Conservation (phyloP, 2,797 vertebrate genomes). For the Craterocephalus amniculus region DNA sequence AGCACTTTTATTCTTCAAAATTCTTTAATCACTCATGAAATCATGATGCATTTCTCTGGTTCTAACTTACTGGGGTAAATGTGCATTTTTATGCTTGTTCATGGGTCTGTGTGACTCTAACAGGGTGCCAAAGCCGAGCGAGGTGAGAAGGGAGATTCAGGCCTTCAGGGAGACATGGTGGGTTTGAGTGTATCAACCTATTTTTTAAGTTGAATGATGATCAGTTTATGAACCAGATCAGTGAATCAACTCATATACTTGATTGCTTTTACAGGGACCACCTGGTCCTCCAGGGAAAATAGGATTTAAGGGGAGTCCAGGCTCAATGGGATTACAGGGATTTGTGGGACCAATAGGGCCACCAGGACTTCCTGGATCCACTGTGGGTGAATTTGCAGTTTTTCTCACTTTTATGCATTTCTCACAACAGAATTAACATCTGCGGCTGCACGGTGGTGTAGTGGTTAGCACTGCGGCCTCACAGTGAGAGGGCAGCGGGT, state of each 20-base stretch:
- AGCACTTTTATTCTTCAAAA: neutral
- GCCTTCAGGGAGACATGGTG: constrained; percentile 79
- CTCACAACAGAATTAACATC: no score
- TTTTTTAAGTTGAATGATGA: neutral
- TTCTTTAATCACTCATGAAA: neutral
- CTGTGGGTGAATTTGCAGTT: constrained; percentile 59
- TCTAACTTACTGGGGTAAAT: constrained; percentile 8
- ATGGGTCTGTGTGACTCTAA: constrained; percentile 11
- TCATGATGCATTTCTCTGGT: neutral
- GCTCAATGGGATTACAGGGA: constrained; percentile 74
- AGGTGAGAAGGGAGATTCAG: constrained; percentile 73
- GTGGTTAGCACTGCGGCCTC: no score
- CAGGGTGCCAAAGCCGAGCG: constrained; percentile 76
- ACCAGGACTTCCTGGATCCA: constrained; percentile 71
- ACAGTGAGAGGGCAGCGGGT: no score
- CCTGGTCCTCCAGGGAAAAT: constrained; percentile 73
- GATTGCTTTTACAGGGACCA: constrained; percentile 69
- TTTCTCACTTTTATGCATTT: no score
- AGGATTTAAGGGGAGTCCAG: constrained; percentile 75
- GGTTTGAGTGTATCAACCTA: constrained; percentile 29
- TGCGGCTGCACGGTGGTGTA: no score
- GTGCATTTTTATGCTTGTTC: constrained; percentile 12
- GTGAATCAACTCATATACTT: constrained; percentile 6
- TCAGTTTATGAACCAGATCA: constrained; percentile 4
- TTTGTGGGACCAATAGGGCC: constrained; percentile 68